Base-by-base conservation (phyloP, 2,113 vertebrate genomes). In the Phyllopteryx taeniolatus region DNA sequence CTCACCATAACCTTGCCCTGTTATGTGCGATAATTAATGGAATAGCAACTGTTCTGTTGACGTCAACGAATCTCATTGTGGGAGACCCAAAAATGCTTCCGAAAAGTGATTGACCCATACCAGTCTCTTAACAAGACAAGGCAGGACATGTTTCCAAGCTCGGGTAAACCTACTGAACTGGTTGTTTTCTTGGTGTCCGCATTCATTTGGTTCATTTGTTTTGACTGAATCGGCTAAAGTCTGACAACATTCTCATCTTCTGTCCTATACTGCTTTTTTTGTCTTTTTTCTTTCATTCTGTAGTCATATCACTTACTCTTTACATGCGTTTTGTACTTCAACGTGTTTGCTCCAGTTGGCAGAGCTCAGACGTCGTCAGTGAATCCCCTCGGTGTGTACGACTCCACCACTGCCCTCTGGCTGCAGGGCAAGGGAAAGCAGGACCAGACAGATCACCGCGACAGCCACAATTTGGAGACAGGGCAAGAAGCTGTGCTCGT, bases 361-460 rank as follows among this genome's bases (percentile, higher is more conserved):
- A 76, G 7, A 46, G 42, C 51, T 71, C 14, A 70, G 43, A 61
- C 77, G 8, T 83, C 75, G 0, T 91, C 81, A 39, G 77, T 94
- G 64, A 96, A 99, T 84, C 95, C 95, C n/a, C 93, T 98, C 51
- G 94, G 96, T 4, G 88, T 99, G 77, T 98, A 99, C 64, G 96
- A 98, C 86, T 63, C 83, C 4, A 93, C 94, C 67, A 97, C 97
- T 27, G 78, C 93, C 0, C 87, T 93, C 59, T 98, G 96, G 96
- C 80, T 96, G 39, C 94, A 96, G 87, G 96, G 96, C 59, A 96
- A 93, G 84, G 95, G 94, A 42, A 88, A 77, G 66, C 56, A 70
- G 7, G 90, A 92, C 53, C 71, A 10, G 43, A 83, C 85, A 0
- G 59, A 86, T 78, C 73, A 60, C 31, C 87, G 83, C 8, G 44